phyloP scores from a whole-genome alignment of 37 sponge, comb jelly and placozoan genomes.

The Chondrosia reniformis region DNA sequence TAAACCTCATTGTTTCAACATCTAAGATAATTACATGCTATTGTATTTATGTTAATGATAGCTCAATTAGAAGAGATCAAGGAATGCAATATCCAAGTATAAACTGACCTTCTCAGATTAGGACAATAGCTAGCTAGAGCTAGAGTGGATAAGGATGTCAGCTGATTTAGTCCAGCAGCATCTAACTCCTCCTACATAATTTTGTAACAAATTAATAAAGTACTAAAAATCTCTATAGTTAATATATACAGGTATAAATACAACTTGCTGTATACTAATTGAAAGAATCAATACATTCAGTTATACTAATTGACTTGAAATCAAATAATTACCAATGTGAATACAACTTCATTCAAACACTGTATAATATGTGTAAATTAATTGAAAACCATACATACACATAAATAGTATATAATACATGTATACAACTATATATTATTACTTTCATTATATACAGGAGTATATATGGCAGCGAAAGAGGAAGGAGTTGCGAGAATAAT shows the following conservation, averaged over 20 bases:
- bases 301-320: too few relatives aligned
- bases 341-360: neutral
- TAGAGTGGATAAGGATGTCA: constrained; percentile 37
- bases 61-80: neutral
- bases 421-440: neutral
- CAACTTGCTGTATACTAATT: too few relatives aligned
- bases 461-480: neutral
- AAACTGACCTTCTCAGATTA: constrained; percentile 48
- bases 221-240: too few relatives aligned
- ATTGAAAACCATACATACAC: neutral
- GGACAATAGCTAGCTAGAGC: constrained; percentile 59
- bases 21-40: constrained; percentile 8
- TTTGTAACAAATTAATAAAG: too few relatives aligned
- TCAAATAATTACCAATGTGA: neutral
- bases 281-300: too few relatives aligned
- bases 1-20: too few relatives aligned
- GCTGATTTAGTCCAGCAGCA: constrained; percentile 29
- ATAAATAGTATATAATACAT: neutral
- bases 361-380: neutral
- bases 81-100: neutral
- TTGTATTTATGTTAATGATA: neutral
- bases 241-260: too few relatives aligned
- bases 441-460: neutral
- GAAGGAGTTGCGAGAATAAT: neutral
- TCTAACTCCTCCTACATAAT: constrained; percentile 61